Evolutionary conservation across 1,140 invertebrate species (phyloP), one percentile per base, ranked within the genome.

Genomic region (Trachymyrmex cornetzi): DNA sequence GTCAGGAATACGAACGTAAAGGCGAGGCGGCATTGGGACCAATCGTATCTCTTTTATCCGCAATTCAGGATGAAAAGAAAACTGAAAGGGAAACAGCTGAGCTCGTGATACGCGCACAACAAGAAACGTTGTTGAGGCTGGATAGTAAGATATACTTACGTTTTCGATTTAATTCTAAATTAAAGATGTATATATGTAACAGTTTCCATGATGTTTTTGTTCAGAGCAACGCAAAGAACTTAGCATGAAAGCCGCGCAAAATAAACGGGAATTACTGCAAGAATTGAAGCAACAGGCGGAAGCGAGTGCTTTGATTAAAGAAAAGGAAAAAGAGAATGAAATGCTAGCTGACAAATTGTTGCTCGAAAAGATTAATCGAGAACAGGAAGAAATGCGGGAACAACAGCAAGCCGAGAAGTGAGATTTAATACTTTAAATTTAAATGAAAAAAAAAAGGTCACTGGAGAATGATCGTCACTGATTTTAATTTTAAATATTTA

Each of bases 231-330:
- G 87, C 34, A 90, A 92, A 34, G 90, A 94, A n/a, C 64, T 79
- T 12, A 79, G 93, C 6, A 88, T 87, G 69, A 93, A 96, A 66
- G 92, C 96, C 79, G 94, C 95, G 61, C 94, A 92, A 53, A 93
- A 92, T 44, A 96, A 96, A 86, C 91, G 90, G 12, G 89, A 93
- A 38, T 88, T 94, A 44, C 86, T 95, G 19, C 87, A 89, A 11
- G 89, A 89, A 64, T 85, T 95, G 90, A 89, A 96, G 94, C 89
- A 95, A 93, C 94, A 96, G 94, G 93, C 95, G 89, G 93, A 96
- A 92, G 74, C 94, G 94, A 89, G 92, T 87, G 92, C 95, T 88
- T 71, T 92, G 92, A 87, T 95, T 88, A 94, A 95, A 92, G 64
- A 95, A 91, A 24, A 94, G 92, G 93, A 95, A 85, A 80, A 94